Conservation (phyloP, 2,113 vertebrate genomes). For the Burhinus bistriatus region DNA sequence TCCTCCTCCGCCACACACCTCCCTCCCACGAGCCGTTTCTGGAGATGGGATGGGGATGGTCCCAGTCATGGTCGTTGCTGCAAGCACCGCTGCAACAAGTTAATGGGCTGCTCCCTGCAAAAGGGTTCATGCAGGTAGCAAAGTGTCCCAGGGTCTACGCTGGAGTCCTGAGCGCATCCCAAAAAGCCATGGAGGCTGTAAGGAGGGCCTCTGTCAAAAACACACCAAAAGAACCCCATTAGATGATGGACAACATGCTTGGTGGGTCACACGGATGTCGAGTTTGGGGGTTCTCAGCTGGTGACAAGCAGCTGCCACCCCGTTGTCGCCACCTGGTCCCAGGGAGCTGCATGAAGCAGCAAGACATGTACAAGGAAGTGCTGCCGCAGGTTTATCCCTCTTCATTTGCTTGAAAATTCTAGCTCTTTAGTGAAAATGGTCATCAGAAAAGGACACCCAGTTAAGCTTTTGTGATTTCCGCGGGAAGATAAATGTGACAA, state of each 20-base stretch:
- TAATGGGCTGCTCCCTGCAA: neutral
- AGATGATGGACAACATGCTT: too few relatives aligned
- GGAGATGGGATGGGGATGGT: neutral
- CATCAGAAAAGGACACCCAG: neutral
- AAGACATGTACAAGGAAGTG: neutral
- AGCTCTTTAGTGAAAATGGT: neutral
- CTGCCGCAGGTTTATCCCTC: neutral
- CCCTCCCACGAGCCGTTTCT: neutral
- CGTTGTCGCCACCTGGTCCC: neutral
- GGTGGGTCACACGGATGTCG: neutral
- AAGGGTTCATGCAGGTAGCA: neutral
- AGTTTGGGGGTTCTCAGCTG: neutral
- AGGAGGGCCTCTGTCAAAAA: neutral
- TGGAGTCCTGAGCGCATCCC: neutral
- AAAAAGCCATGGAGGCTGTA: neutral
- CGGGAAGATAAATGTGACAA: neutral
- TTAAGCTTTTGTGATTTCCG: neutral
- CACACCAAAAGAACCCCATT: neutral
- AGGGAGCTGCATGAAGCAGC: fast-evolving
- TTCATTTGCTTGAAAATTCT: neutral
- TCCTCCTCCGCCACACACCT: neutral
- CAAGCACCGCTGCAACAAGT: neutral
- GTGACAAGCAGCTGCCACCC: neutral
- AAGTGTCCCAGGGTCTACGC: fast-evolving
- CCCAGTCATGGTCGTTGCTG: neutral